Base-by-base conservation (phyloP, 2,113 vertebrate species). In the Nymphicus hollandicus region DNA sequence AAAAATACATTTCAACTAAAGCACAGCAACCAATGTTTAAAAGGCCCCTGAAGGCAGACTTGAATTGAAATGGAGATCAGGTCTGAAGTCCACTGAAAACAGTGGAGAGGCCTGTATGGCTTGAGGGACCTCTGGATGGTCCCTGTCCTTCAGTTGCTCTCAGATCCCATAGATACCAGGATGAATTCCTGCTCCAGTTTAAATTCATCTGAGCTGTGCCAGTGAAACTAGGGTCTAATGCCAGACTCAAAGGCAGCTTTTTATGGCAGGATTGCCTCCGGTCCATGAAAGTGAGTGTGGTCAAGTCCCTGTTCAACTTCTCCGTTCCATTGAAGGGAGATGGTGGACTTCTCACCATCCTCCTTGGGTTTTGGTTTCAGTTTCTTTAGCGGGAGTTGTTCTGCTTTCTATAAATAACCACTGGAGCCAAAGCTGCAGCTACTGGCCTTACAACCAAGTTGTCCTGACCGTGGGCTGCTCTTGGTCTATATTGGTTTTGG, bases 401-500 rank as follows among this genome's bases (percentile, higher is more conserved):
- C 95, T 92, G 46, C 83, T 95, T 95, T 95, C 88, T 90, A 6
- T 92, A 81, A 92, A 81, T 94, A 91, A 44, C 29, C 24, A 2
- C 35, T 25, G 69, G 55, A 91, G 86, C 77, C 63, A 53, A 88
- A 66, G 72, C 88, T 70, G 50, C 72, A 83, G 76, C 71, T 56
- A 11, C 35, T 53, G 63, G n/a, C 49, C 63, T 74, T 82, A 46
- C 6, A 2, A 2, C 17, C 41, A 47, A 29, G 29, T 7, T 70
- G 82, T 43, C 46, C 50, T 31, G 18, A 23, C 46, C 1, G 1
- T 24, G 31, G 46, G 17, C 76, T 88, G 43, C 77, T 66, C 68
- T 84, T 41, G 31, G 28, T 33, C 29, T 58, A 3, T 18, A 37
- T 33, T 43, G n/a, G 1, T 6, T 78, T 83, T 81, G 7, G 47